phyloP scores from a whole-genome alignment of 2,888 invertebrate genomes.

The Odontothrips loti region DNA sequence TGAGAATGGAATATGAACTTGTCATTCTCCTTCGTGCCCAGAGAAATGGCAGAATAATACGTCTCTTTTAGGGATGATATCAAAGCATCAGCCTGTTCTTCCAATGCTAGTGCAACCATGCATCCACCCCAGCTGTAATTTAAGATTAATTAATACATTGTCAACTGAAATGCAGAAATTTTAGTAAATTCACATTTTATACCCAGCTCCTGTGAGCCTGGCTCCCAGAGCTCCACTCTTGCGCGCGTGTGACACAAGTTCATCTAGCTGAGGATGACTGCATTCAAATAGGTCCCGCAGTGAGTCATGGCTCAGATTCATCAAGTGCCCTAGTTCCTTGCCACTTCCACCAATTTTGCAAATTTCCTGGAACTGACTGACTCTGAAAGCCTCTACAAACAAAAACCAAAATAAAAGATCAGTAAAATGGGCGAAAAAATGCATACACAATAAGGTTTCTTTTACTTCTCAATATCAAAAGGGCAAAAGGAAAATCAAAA shows the following conservation, averaged over 20 bases:
- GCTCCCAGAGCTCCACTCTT: conserved; percentile 69
- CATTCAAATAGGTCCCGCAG: conserved; percentile 84
- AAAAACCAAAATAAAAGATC: conserved; percentile 33
- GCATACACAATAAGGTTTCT: conserved; percentile 32
- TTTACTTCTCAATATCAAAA: conserved; percentile 28
- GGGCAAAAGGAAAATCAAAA: conserved; percentile 2
- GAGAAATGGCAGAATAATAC: conserved; percentile 55
- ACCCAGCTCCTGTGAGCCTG: conserved; percentile 94
- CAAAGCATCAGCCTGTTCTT: conserved; percentile 61
- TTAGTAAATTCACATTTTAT: conserved; percentile 1
- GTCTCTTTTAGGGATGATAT: conserved; percentile 63
- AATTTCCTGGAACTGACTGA: conserved; percentile 65
- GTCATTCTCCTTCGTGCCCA: neutral
- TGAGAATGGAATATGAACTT: neutral
- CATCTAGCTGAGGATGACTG: conserved; percentile 82
- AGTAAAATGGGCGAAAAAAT: conserved; percentile 21
- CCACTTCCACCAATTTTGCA: conserved; percentile 48
- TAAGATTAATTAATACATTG: conserved; percentile 27
- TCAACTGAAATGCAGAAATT: neutral
- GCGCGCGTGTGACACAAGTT: conserved; percentile 68
- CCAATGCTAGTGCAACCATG: conserved; percentile 75
- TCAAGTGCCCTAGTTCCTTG: conserved; percentile 67
- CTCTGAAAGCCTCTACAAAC: conserved; percentile 76
- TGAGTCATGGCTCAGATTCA: conserved; percentile 86
- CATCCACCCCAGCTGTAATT: conserved; percentile 93